phyloP scores from a whole-genome alignment of 2,797 vertebrate genomes.

The Brotula barbata region DNA sequence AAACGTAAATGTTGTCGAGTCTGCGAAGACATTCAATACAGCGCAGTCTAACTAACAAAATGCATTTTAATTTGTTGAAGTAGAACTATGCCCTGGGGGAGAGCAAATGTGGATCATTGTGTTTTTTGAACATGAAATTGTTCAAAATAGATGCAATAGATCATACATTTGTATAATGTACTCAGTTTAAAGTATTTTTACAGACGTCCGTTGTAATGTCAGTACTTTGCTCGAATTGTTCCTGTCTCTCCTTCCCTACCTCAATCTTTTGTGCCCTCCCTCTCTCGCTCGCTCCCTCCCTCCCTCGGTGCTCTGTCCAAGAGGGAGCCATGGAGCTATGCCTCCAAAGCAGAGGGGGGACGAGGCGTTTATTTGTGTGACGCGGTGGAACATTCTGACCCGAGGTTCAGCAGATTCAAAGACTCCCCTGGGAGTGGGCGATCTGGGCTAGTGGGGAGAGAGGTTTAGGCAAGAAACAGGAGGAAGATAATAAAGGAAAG shows the following conservation, averaged over 20 bases:
- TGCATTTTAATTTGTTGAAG: no score
- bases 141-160: no score
- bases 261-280: background rate
- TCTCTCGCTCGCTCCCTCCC: constrained; percentile 1
- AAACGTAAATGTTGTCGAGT: no score
- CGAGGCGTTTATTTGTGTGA: constrained; percentile 58
- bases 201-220: background rate
- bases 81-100: no score
- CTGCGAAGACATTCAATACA: no score
- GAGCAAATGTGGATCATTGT: no score
- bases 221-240: constrained; percentile 1
- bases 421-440: constrained; percentile 62
- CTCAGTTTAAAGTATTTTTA: background rate
- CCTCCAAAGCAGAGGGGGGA: constrained; percentile 20
- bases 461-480: constrained; percentile 40
- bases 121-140: no score
- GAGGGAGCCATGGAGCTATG: constrained; percentile 37
- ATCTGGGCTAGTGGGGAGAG: constrained; percentile 28
- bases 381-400: constrained; percentile 76
- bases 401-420: constrained; percentile 64
- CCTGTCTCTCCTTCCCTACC: background rate
- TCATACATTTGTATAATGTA: no score
- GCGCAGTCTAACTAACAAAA: no score
- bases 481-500: constrained; percentile 43
- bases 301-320: constrained; percentile 7